A percentile compares a stretch with the other conserved stretches of the same genome.
Evolutionary conservation across 2,797 vertebrate species (phyloP).

Genomic region (Etheostoma perlongum): DNA sequence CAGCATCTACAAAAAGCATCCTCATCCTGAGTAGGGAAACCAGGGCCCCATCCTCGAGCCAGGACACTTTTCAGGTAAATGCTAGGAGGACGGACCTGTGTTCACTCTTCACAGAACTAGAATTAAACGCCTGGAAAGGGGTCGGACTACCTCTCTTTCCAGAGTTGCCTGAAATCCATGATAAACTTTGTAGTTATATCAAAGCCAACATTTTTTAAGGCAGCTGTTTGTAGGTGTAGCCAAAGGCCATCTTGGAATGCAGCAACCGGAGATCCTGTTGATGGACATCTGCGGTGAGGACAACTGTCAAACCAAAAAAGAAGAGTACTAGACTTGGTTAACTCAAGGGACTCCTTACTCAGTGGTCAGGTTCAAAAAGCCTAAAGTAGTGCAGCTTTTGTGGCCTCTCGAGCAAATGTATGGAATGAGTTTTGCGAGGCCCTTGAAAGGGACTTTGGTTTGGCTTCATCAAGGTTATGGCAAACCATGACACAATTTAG

Average conservation of each 20-base stretch:
- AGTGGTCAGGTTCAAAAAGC: neutral
- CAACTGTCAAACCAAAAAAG: neutral
- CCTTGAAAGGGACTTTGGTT: slow-evolving; percentile 3
- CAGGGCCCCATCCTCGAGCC: too few relatives aligned
- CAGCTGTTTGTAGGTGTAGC: neutral
- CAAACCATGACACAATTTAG: slow-evolving; percentile 21
- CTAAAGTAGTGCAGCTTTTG: neutral
- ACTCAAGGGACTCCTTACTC: neutral
- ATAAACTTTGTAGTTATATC: neutral
- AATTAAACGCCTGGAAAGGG: neutral
- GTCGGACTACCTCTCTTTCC: neutral
- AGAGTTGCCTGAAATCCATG: neutral
- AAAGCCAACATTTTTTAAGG: neutral
- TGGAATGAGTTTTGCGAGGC: neutral
- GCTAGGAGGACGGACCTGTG: too few relatives aligned
- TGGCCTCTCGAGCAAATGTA: neutral
- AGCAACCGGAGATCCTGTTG: neutral
- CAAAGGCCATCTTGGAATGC: neutral
- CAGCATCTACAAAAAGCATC: neutral
- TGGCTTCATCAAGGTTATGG: slow-evolving; percentile 2
- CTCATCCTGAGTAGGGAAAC: neutral
- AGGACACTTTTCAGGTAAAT: too few relatives aligned
- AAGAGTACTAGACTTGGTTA: neutral
- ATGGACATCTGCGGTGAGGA: neutral
- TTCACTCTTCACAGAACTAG: neutral